Evolutionary conservation across 2,797 vertebrate genomes (phyloP).

Genomic region (Spinus pinus): DNA sequence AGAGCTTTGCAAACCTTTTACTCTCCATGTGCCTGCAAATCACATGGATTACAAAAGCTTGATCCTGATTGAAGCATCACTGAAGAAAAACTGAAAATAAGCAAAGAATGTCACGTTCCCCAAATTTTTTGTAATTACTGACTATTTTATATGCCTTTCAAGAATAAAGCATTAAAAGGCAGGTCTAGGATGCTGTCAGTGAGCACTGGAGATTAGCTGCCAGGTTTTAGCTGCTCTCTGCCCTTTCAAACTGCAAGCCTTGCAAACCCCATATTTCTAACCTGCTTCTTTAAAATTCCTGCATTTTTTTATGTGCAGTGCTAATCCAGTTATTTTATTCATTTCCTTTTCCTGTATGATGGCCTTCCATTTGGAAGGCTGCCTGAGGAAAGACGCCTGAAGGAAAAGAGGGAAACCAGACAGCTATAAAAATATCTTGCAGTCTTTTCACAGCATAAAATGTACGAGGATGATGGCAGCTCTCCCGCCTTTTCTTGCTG

Average conservation of each 20-base stretch:
- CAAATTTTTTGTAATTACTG: background rate
- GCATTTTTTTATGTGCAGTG: background rate
- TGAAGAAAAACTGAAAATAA: background rate
- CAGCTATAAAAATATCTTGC: slow-evolving; percentile 1
- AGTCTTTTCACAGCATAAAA: background rate
- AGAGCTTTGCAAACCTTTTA: background rate
- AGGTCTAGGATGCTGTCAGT: background rate
- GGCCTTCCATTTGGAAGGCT: slow-evolving; percentile 19
- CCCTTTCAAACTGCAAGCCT: background rate
- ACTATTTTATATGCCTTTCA: background rate
- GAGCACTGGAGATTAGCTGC: background rate
- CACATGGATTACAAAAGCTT: background rate
- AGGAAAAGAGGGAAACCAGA: background rate
- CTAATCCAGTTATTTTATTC: background rate
- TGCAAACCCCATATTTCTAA: background rate
- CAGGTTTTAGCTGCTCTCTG: background rate
- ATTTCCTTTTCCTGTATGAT: background rate
- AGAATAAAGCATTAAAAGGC: background rate
- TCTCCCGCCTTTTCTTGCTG: background rate
- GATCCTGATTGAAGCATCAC: background rate
- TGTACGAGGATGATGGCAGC: background rate
- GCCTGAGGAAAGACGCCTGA: background rate
- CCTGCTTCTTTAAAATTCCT: background rate
- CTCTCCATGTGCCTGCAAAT: background rate
- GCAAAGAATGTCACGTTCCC: background rate